phyloP scores from a whole-genome alignment of 2,797 vertebrate genomes.

The Danio jaintianensis region DNA sequence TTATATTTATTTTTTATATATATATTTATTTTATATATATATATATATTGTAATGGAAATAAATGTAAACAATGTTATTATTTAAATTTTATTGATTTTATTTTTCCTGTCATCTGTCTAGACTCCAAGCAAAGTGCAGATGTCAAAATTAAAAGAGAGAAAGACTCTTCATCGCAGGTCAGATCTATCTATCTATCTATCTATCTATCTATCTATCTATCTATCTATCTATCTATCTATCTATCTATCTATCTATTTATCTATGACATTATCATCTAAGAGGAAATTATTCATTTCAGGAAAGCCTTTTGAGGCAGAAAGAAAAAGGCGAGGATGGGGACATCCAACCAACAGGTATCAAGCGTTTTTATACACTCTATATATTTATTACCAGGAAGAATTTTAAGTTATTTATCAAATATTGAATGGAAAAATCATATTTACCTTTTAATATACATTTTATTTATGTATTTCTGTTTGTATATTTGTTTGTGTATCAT shows the following conservation, averaged over 20 bases:
- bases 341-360: constrained; percentile 3
- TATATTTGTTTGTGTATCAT: too few relatives aligned
- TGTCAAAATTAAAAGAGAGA: not conserved
- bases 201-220: too few relatives aligned
- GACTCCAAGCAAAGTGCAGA: constrained; percentile 50
- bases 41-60: too few relatives aligned
- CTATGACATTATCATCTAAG: not conserved
- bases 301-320: constrained; percentile 11
- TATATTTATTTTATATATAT: too few relatives aligned
- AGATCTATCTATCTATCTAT: not conserved
- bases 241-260: too few relatives aligned
- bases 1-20: too few relatives aligned
- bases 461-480: too few relatives aligned
- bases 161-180: constrained; percentile 41
- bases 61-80: too few relatives aligned
- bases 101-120: constrained; percentile 42
- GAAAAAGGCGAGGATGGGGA: constrained; percentile 14
- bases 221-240: too few relatives aligned
- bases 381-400: not conserved
- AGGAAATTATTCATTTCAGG: constrained; percentile 14
- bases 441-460: too few relatives aligned
- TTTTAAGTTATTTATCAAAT: too few relatives aligned
- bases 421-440: too few relatives aligned
- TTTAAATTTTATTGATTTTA: not conserved
- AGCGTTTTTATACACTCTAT: not conserved